Evolutionary conservation across 2,888 invertebrate species (phyloP), one percentile per base, ranked within the genome.

Genomic region (Artemia sinica): DNA sequence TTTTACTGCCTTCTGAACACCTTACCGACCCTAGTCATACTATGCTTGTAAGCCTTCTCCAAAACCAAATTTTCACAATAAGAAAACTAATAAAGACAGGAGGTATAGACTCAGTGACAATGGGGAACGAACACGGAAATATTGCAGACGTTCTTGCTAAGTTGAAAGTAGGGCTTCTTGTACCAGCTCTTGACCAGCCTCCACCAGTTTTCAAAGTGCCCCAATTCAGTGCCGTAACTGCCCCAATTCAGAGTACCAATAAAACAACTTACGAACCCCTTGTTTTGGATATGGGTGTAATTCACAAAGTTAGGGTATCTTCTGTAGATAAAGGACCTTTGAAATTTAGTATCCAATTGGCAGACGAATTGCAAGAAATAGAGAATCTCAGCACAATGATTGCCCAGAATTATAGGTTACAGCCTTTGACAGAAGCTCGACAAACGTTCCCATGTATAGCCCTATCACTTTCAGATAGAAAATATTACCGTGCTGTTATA

Each of bases 321-420:
- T 14, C n/a, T 7, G 67, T 69, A 18, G 67, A 69, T 11, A 51
- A 67, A 9, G 69, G 69, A 7, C 69, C 69, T 9, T 11, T 14
- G 12, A 69, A 69, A 41, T 69, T 69, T 41, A 67, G 14, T 13
- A 51, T 69, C 13, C 69, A 69, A 28, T 14, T 51, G 10, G 18
- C 14, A 11, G 67, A 69, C 8, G 52, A 66, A 0, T 66, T 48
- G 12, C 49, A 41, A 11, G 49, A 48, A n/a, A 14, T 69, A 14
- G 63, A 52, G 8, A 18, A 12, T 14, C 18, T 69, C 41, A 13
- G 41, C 11, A 49, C 65, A 11, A 49, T 50, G 2, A n/a, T 58
- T 58, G 9, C 58, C n/a, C n/a, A 58, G 18, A 14, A 58, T 18
- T 10, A 18, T 18, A 18, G 58, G 14, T 58, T 58, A 14, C 58